These are phyloP conservation scores for Hyperoodon ampullatus DNA, from an alignment of 2,113 vertebrate species.

Conservation along the genomic window DNA sequence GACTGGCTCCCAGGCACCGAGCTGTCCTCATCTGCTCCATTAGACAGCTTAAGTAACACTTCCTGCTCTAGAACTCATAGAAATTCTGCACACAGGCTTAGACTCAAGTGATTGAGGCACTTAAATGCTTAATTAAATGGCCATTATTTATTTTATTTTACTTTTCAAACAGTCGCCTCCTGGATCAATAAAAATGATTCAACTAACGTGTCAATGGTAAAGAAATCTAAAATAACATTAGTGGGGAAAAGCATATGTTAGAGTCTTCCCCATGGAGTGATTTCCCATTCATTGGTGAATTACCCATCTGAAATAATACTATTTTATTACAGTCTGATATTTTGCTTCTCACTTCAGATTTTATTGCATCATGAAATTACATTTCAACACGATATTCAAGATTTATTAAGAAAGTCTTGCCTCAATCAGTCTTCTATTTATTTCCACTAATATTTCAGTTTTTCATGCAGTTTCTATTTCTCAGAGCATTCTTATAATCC, in stretches of 20 bases:
- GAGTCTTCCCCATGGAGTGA: not conserved
- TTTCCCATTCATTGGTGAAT: not conserved
- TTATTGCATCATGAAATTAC: conserved; percentile 45
- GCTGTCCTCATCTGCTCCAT: not conserved
- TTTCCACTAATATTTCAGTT: not conserved
- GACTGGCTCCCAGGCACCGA: not conserved
- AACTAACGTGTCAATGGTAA: not conserved
- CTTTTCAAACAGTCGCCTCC: not conserved
- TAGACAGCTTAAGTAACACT: not conserved
- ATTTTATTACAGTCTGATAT: conserved; percentile 8
- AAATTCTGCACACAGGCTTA: not conserved
- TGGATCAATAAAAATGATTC: conserved; percentile 3
- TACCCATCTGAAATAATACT: conserved; percentile 30
- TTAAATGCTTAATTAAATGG: not conserved
- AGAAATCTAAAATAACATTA: conserved; percentile 1
- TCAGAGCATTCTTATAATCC: not conserved
- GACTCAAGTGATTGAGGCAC: not conserved
- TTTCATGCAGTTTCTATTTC: not conserved
- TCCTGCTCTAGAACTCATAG: not conserved
- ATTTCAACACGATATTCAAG: conserved; percentile 46
- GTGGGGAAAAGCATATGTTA: not conserved
- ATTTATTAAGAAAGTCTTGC: conserved; percentile 45
- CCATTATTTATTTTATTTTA: not conserved
- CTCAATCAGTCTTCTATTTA: not conserved
- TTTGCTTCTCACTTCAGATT: conserved; percentile 46